Evolutionary conservation across 2,113 vertebrate species (phyloP).

Genomic region (Platichthys flesus): DNA sequence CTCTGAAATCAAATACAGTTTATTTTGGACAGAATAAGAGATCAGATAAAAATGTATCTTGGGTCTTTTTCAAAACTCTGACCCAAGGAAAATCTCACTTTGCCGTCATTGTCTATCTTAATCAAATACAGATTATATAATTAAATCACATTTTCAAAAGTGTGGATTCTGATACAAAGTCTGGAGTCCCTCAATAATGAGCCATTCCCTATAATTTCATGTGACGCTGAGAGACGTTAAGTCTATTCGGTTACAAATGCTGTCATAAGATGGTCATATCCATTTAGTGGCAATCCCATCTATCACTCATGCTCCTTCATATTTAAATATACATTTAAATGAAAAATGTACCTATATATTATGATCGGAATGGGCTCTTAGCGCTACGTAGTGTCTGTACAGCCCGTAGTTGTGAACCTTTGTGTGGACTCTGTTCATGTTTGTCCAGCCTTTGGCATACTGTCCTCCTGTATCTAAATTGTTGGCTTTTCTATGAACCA

Average conservation of each 20-base stretch:
- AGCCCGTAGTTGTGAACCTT: conserved; percentile 16
- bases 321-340: conserved; percentile 23
- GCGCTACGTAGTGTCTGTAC: conserved; percentile 1
- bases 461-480: conserved; percentile 78
- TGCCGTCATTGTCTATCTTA: too few relatives aligned
- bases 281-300: conserved; percentile 52
- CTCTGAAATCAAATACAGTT: too few relatives aligned
- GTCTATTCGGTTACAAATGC: conserved; percentile 27
- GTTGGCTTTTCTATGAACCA: conserved; percentile 75
- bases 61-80: too few relatives aligned
- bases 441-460: conserved; percentile 72
- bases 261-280: conserved; percentile 37
- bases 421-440: conserved; percentile 52
- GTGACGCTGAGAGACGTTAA: not conserved
- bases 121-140: too few relatives aligned
- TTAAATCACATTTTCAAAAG: not conserved
- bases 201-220: conserved; percentile 16
- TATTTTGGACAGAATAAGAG: too few relatives aligned
- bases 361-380: conserved; percentile 45
- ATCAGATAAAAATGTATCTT: too few relatives aligned
- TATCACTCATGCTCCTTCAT: conserved; percentile 46
- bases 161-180: not conserved
- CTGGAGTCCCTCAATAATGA: not conserved
- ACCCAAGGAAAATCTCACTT: too few relatives aligned
- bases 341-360: not conserved